Percentiles rank a stretch among this genome's conserved stretches.
phyloP scores from a whole-genome alignment of 2,113 vertebrate genomes.

The Trachemys scripta region DNA sequence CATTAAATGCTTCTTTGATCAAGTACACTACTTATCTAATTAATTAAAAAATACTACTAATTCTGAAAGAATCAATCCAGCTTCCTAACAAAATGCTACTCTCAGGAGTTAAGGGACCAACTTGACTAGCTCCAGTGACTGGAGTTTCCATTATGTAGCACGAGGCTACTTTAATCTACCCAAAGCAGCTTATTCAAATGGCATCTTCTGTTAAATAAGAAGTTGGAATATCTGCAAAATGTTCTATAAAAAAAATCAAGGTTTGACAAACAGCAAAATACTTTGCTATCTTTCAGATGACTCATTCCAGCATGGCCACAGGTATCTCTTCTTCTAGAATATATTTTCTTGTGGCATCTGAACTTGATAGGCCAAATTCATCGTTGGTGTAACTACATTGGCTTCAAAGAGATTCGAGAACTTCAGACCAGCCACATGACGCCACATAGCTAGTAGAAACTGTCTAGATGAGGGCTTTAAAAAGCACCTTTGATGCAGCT shows the following conservation, averaged over 20 bases:
- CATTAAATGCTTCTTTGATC: background rate
- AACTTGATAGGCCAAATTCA: background rate
- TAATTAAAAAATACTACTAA: constrained; percentile 11
- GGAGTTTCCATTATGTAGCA: background rate
- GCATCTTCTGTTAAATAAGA: background rate
- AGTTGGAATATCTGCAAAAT: background rate
- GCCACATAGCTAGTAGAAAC: background rate
- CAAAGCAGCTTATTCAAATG: background rate
- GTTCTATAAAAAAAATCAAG: background rate
- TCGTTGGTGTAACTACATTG: background rate
- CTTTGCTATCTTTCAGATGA: background rate
- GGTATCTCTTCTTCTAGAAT: background rate
- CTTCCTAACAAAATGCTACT: background rate
- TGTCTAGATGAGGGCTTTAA: background rate
- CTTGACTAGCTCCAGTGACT: background rate
- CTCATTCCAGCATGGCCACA: background rate
- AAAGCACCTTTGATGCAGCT: background rate
- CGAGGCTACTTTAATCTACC: background rate
- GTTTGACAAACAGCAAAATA: accelerated
- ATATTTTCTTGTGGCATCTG: background rate
- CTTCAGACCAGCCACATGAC: background rate
- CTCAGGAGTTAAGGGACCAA: background rate
- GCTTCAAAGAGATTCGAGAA: background rate
- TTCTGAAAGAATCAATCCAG: background rate
- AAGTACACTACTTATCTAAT: background rate